These are phyloP conservation scores for Anhinga rufa DNA, from an alignment of 2,113 vertebrate species.

Conservation along the genomic window DNA sequence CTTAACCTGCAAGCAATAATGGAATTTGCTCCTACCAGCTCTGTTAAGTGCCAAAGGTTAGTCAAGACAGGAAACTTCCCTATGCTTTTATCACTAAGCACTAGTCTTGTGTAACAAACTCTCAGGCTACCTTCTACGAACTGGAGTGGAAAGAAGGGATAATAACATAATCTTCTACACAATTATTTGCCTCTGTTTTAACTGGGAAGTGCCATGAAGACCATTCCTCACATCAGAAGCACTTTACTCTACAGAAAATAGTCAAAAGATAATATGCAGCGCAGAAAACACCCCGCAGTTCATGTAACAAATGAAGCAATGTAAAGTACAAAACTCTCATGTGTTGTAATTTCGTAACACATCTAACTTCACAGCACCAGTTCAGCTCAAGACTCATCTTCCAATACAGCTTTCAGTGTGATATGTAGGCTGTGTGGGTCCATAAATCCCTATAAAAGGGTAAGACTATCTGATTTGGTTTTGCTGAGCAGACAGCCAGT, in stretches of 20 bases:
- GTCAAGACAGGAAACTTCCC: not conserved
- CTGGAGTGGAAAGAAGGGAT: not conserved
- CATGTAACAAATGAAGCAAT: not conserved
- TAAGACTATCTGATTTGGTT: not conserved
- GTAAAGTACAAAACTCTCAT: not conserved
- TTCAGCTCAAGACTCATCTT: not conserved
- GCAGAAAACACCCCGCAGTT: not conserved
- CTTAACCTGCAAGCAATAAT: not conserved
- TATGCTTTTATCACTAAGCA: not conserved
- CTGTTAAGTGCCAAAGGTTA: not conserved
- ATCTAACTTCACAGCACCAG: not conserved
- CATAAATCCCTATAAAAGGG: not conserved
- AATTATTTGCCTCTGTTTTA: not conserved
- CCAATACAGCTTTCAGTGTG: not conserved
- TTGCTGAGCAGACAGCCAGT: not conserved
- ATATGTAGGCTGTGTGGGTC: not conserved
- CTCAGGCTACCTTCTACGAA: not conserved
- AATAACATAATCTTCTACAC: not conserved
- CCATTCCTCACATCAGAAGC: not conserved
- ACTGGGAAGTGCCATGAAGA: not conserved
- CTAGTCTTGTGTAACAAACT: not conserved
- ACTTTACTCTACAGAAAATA: not conserved
- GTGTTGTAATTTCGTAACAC: not conserved
- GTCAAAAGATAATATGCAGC: not conserved
- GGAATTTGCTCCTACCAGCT: not conserved